Base-by-base conservation (phyloP, 2,797 vertebrate genomes). In the Coregonus sp. region DNA sequence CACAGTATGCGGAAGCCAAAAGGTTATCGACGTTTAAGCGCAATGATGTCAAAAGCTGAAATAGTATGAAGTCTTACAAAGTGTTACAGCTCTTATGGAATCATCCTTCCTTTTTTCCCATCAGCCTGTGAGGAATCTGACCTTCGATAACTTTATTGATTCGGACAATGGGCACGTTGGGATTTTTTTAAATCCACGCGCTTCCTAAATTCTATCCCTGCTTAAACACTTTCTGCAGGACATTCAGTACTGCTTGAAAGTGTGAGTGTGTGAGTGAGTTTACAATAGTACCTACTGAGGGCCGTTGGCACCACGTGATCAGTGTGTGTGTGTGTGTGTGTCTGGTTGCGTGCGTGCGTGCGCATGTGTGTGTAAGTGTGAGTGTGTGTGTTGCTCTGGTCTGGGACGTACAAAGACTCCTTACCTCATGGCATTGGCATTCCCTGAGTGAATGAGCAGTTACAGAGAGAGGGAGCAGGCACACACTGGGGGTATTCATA, bases 401-500 rank as follows among this genome's bases (percentile, higher is more conserved):
- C 72, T 37, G 75, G 51, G 70, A 81, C 77, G 69, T 83, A 75
- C 73, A 79, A 76, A 66, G 25, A 68, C 70, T 74, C 73, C 78
- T 79, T 67, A 40, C 66, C 77, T 82, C 70, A 77, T 74, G 18
- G n/a, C 70, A 76, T 59, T 59, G 70, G 73, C 35, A 78, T 79
- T 76, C 73, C 35, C 67, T n/a, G 3, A 47, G 61, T 74, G 75
- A 75, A 78, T 47, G 75, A 73, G 51, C 12, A 66, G 72, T 70
- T 52, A 18, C n/a, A 33, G 70, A 12, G 67, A 68, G 50, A 66
- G 76, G 18, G 29, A n/a, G 29, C 6, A 4, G 47, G n/a, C 52
- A 29, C 18, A 88, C 75, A 88, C 75, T 86, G 80, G 85, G 82
- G 84, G 81, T 82, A 86, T 83, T 86, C 82, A 86, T 82, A 33